phyloP scores from a whole-genome alignment of 2,113 vertebrate genomes.

The Corythornis vintsioides region DNA sequence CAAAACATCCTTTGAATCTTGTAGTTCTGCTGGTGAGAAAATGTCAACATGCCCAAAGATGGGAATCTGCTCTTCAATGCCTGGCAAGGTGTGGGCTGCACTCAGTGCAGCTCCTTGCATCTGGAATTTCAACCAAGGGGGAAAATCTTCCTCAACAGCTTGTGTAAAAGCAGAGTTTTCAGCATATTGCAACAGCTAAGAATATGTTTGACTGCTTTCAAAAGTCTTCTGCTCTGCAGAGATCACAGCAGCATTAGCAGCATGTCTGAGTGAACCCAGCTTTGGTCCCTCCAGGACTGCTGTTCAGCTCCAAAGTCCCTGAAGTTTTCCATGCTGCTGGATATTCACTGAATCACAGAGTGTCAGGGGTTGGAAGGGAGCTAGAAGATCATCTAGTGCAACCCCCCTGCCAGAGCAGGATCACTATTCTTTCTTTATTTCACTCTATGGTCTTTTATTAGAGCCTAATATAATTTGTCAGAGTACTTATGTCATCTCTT shows the following conservation, averaged over 20 bases:
- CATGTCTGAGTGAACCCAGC: not conserved
- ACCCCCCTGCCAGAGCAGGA: too few species aligned
- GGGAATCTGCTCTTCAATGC: not conserved
- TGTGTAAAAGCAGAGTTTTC: not conserved
- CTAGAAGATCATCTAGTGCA: too few species aligned
- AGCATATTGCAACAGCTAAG: not conserved
- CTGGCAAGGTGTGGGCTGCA: not conserved
- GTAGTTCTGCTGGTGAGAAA: accelerated
- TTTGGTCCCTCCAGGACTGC: not conserved
- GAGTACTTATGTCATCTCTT: not conserved
- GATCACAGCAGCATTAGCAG: not conserved
- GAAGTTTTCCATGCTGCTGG: not conserved
- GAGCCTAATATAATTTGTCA: not conserved
- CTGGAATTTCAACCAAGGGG: not conserved
- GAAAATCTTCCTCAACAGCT: not conserved
- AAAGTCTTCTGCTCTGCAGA: not conserved
- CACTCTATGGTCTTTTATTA: not conserved
- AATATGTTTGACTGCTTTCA: not conserved
- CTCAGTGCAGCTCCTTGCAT: accelerated
- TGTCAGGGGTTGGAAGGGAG: too few species aligned
- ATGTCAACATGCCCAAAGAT: not conserved
- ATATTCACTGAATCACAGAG: too few species aligned
- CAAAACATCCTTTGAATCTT: not conserved
- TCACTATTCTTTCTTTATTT: not conserved
- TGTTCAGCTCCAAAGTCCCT: not conserved